phyloP scores from a whole-genome alignment of 2,113 vertebrate genomes.

The Microcebus tavaratra region DNA sequence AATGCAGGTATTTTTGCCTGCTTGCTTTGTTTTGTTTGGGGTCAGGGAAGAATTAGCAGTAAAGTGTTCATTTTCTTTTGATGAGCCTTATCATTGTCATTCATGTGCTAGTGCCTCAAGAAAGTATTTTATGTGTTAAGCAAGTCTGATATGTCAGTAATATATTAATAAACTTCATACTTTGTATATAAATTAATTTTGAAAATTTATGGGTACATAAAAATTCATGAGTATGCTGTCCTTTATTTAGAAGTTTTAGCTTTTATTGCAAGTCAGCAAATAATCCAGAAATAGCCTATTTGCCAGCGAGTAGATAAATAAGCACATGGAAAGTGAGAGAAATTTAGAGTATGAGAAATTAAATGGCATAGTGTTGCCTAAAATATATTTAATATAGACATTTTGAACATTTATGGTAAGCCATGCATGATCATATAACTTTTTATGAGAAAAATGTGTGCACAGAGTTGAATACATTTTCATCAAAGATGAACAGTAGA shows the following conservation, averaged over 20 bases:
- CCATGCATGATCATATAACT: background rate
- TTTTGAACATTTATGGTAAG: background rate
- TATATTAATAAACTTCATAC: background rate
- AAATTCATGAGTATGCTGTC: background rate
- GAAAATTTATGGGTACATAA: no score
- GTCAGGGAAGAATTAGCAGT: background rate
- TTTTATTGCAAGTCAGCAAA: background rate
- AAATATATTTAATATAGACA: background rate
- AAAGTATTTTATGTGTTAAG: background rate
- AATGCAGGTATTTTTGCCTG: background rate
- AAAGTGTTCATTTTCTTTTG: background rate
- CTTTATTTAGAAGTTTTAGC: background rate
- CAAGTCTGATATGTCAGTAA: background rate
- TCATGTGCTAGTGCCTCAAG: background rate
- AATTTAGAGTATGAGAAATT: background rate
- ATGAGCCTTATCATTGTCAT: background rate
- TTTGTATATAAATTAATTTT: background rate
- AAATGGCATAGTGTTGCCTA: background rate
- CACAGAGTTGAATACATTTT: background rate
- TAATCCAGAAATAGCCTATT: background rate
- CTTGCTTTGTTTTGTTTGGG: background rate
- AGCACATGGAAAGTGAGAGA: background rate
- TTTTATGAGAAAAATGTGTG: background rate
- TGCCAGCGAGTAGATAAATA: background rate
- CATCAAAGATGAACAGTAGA: background rate